These are phyloP conservation scores for Lagenorhynchus albirostris DNA, from an alignment of 2,113 vertebrate genomes.

Conservation along the genomic window DNA sequence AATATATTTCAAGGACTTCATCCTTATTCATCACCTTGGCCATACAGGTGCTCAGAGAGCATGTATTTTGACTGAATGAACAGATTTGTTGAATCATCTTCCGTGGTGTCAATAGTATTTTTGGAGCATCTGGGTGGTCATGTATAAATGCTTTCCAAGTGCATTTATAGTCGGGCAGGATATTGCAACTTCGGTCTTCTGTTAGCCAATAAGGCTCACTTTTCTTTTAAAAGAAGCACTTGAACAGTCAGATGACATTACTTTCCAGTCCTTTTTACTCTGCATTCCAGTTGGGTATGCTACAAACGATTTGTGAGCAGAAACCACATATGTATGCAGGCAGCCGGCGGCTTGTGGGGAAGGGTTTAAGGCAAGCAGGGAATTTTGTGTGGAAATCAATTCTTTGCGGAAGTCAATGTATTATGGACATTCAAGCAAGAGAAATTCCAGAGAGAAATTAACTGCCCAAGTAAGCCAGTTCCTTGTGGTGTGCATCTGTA, in stretches of 20 bases:
- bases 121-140: neutral
- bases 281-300: constrained; percentile 62
- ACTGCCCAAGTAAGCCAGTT: constrained; percentile 75
- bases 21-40: neutral
- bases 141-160: neutral
- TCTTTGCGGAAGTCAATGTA: constrained; percentile 84
- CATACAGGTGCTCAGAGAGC: neutral
- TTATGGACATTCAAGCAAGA: constrained; percentile 81
- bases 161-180: neutral
- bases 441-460: constrained; percentile 86
- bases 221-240: constrained; percentile 63
- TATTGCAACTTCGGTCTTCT: neutral
- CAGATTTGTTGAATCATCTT: neutral
- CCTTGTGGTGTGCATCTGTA: constrained; percentile 70
- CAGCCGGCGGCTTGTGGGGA: constrained; percentile 73
- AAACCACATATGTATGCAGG: constrained; percentile 78
- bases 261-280: constrained; percentile 67
- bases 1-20: neutral
- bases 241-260: constrained; percentile 69
- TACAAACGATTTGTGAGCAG: constrained; percentile 75
- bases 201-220: neutral
- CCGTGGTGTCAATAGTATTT: neutral
- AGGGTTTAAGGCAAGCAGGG: constrained; percentile 84
- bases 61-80: neutral
- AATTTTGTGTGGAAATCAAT: constrained; percentile 88